Conservation (phyloP, 1,140 invertebrate species). For the Platyscapa corneri region DNA sequence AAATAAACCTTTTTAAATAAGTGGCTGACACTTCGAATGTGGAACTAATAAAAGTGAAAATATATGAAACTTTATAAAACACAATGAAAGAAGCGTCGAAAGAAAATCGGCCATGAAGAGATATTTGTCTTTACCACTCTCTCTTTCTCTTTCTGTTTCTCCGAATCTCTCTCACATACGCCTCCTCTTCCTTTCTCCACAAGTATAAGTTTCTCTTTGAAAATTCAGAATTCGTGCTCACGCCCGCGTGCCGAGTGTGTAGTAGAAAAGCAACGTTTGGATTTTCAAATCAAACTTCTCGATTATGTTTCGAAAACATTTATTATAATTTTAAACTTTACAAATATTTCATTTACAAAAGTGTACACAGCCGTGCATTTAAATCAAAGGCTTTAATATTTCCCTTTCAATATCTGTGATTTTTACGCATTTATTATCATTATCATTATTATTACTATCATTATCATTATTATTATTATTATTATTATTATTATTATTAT, state of each 20-base stretch:
- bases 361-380: too few species aligned
- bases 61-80: conserved; percentile 30
- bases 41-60: conserved; percentile 30
- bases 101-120: conserved; percentile 37
- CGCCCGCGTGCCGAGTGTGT: too few species aligned
- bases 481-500: too few species aligned
- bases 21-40: neutral
- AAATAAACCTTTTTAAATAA: neutral
- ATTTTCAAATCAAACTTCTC: conserved; percentile 27
- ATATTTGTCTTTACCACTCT: neutral
- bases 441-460: too few species aligned
- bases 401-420: too few species aligned
- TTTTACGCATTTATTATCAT: too few species aligned
- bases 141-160: neutral
- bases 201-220: conserved; percentile 20
- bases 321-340: conserved; percentile 33
- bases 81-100: neutral
- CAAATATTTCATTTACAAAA: too few species aligned
- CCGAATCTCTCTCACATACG: neutral
- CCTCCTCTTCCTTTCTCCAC: too few species aligned
- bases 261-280: neutral
- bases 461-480: too few species aligned
- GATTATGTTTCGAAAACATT: conserved; percentile 14
- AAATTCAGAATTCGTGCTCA: conserved; percentile 40
- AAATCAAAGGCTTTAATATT: too few species aligned